Evolutionary conservation across 2,888 invertebrate species (phyloP).

Genomic region (Agrotis exclamationis): DNA sequence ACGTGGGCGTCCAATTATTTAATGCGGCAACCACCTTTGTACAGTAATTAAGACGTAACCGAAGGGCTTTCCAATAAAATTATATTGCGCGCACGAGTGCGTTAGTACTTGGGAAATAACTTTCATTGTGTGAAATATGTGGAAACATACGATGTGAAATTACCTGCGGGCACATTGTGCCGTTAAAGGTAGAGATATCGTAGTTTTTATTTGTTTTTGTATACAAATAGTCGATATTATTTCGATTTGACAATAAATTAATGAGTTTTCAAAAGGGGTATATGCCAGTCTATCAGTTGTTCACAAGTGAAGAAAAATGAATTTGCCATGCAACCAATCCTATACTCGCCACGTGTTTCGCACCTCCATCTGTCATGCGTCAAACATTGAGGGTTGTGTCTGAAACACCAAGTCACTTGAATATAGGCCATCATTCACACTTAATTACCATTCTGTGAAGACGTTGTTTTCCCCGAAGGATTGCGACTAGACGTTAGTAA

Average conservation of each 20-base stretch:
- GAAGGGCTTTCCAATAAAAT: slow-evolving; percentile 62
- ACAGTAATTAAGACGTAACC: slow-evolving; percentile 58
- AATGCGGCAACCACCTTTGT: slow-evolving; percentile 44
- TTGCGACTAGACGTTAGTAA: neutral
- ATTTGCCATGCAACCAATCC: too few relatives aligned
- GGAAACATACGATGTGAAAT: slow-evolving; percentile 43
- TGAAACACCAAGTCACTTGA: too few relatives aligned
- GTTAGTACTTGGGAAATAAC: slow-evolving; percentile 55
- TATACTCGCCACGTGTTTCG: neutral
- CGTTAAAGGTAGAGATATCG: too few relatives aligned
- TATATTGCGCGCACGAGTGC: slow-evolving; percentile 54
- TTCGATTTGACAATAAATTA: too few relatives aligned
- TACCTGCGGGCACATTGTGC: neutral
- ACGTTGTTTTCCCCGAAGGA: neutral
- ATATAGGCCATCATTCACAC: too few relatives aligned
- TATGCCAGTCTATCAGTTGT: too few relatives aligned
- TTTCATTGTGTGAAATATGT: slow-evolving; percentile 34
- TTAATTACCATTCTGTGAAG: slow-evolving; percentile 13
- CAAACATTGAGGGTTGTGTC: too few relatives aligned
- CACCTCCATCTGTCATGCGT: too few relatives aligned
- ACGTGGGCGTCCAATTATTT: slow-evolving; percentile 42
- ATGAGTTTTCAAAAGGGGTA: too few relatives aligned
- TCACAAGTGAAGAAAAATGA: too few relatives aligned
- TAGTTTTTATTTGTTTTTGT: too few relatives aligned
- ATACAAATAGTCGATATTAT: too few relatives aligned